These are phyloP conservation scores for Atrina japonica DNA, from an alignment of 2,888 invertebrate species.

Conservation along the genomic window DNA sequence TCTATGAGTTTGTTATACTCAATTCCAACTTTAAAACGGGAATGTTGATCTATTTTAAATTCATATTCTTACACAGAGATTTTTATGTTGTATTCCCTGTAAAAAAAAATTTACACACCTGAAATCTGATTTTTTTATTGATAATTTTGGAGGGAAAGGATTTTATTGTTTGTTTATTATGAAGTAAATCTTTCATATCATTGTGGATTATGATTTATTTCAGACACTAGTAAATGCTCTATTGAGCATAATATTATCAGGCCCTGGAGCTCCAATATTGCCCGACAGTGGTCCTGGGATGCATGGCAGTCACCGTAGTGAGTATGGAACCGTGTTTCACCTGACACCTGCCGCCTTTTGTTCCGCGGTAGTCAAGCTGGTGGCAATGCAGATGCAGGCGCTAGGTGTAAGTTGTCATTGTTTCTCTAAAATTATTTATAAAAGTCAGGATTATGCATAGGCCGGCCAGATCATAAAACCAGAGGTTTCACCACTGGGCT, in stretches of 20 bases:
- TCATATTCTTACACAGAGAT: too few relatives aligned
- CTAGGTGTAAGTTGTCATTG: constrained; percentile 90
- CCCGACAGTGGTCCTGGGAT: constrained; percentile 71
- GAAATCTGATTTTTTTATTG: too few relatives aligned
- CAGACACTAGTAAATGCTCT: constrained; percentile 83
- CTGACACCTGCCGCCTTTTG: constrained; percentile 95
- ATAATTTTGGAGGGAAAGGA: too few relatives aligned
- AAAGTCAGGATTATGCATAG: too few relatives aligned
- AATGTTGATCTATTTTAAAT: too few relatives aligned
- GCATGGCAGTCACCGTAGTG: constrained; percentile 72
- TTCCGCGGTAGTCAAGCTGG: constrained; percentile 95
- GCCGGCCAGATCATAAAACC: background rate
- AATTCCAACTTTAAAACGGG: too few relatives aligned
- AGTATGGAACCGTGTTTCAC: constrained; percentile 59
- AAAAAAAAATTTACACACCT: too few relatives aligned
- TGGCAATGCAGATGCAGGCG: constrained; percentile 96
- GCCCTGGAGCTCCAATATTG: constrained; percentile 81
- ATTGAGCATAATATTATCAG: constrained; percentile 86
- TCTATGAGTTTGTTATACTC: too few relatives aligned
- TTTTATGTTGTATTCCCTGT: too few relatives aligned
- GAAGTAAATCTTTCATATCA: too few relatives aligned
- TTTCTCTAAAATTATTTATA: constrained; percentile 3
- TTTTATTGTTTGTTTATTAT: too few relatives aligned
- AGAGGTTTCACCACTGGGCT: background rate
- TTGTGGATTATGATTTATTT: constrained; percentile 63